Conservation (phyloP, 2,113 vertebrate genomes). For the Bostrychus sinensis region DNA sequence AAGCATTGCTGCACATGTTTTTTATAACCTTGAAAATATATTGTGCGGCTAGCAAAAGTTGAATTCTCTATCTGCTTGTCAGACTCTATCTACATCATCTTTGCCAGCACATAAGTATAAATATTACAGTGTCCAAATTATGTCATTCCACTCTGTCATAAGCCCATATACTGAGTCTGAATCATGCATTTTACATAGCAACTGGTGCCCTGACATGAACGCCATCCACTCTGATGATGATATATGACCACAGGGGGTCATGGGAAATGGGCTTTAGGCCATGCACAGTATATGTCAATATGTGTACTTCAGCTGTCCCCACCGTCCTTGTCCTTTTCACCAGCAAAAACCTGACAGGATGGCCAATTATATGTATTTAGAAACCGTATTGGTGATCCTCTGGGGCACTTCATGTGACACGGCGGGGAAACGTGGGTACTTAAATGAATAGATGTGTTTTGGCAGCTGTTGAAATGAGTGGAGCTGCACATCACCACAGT, state of each 20-base stretch:
- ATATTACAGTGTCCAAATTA: constrained; percentile 11
- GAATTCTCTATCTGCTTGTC: constrained; percentile 25
- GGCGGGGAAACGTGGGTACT: not conserved
- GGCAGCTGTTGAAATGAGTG: constrained; percentile 34
- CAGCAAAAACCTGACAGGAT: constrained; percentile 5
- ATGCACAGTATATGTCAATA: not conserved
- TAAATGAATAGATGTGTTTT: constrained; percentile 38
- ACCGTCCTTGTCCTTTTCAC: constrained; percentile 7
- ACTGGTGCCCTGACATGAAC: constrained; percentile 19
- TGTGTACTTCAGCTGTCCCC: constrained; percentile 11
- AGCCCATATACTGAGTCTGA: constrained; percentile 17
- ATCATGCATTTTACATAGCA: constrained; percentile 53
- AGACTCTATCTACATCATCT: constrained; percentile 8
- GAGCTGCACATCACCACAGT: constrained; percentile 17
- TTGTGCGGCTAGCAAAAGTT: not conserved
- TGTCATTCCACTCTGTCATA: constrained; percentile 5
- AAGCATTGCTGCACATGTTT: constrained; percentile 3
- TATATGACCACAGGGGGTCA: constrained; percentile 28
- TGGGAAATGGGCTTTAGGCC: constrained; percentile 9
- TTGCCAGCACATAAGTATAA: constrained; percentile 8
- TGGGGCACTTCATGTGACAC: constrained; percentile 20
- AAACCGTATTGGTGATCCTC: constrained; percentile 17
- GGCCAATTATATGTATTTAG: constrained; percentile 42
- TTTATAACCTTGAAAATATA: constrained; percentile 20
- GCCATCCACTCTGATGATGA: constrained; percentile 38